These are phyloP conservation scores for Metacarcinus magister DNA, from an alignment of 2,888 invertebrate species.

Conservation along the genomic window DNA sequence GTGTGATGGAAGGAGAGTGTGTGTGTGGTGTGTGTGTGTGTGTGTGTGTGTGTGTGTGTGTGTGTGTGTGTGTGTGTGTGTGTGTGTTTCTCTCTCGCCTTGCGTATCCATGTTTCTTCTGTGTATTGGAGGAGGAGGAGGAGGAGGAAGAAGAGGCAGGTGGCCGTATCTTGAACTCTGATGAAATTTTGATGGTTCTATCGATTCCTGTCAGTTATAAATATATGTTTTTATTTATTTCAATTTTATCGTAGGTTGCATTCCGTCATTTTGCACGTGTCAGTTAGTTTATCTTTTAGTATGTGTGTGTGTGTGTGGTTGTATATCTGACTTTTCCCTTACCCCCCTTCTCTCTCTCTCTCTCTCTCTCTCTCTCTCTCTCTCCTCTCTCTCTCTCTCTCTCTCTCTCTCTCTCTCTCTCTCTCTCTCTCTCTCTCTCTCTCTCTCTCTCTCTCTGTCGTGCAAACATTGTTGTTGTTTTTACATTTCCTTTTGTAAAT, in stretches of 20 bases:
- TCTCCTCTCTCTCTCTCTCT: too few relatives aligned
- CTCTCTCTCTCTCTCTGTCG: not conserved
- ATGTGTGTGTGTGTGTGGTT: not conserved
- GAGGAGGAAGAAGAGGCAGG: not conserved
- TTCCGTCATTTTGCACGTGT: not conserved
- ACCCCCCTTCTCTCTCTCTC: too few relatives aligned
- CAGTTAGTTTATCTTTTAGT: not conserved
- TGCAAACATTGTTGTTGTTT: not conserved
- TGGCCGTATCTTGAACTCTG: not conserved
- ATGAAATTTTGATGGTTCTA: not conserved
- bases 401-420: too few relatives aligned
- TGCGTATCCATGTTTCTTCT: not conserved
- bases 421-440: too few relatives aligned
- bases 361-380: too few relatives aligned
- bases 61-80: not conserved
- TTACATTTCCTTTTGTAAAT: not conserved
- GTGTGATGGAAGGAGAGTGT: not conserved
- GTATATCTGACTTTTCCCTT: not conserved
- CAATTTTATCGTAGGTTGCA: not conserved
- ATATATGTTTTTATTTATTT: not conserved
- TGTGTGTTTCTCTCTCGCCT: not conserved
- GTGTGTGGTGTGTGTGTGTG: not conserved
- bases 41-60: not conserved
- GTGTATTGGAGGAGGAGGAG: not conserved
- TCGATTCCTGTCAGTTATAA: not conserved